Evolutionary conservation across 2,888 invertebrate species (phyloP).

Genomic region (Sminthurinus aureus): DNA sequence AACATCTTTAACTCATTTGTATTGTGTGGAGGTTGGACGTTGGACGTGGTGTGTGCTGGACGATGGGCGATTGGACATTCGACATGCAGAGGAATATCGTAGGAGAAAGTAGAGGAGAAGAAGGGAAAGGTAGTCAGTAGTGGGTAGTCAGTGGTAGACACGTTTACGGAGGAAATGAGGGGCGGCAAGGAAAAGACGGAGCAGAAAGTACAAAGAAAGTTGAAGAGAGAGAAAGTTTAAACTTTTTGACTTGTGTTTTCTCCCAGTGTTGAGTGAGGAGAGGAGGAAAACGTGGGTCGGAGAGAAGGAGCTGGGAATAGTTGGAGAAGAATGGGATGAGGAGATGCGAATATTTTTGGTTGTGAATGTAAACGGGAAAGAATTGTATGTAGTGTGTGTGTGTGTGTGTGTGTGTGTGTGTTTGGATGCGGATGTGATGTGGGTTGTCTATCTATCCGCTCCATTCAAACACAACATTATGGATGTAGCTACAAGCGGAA

Average conservation of each 20-base stretch:
- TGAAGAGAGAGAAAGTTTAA: conserved; percentile 24
- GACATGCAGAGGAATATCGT: background rate
- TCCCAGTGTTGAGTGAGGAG: conserved; percentile 6
- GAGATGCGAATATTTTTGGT: conserved; percentile 40
- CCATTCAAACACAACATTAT: no score
- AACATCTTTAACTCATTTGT: conserved; percentile 12
- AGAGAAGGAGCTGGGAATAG: conserved; percentile 18
- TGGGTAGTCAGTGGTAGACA: background rate
- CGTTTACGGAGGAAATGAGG: background rate
- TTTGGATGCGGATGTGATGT: background rate
- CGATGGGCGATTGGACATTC: background rate
- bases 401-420: no score
- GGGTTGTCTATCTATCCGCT: no score
- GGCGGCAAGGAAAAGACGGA: background rate
- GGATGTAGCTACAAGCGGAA: no score
- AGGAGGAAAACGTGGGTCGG: conserved; percentile 1
- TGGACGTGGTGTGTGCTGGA: background rate
- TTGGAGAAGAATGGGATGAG: conserved; percentile 34
- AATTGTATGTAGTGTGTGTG: background rate
- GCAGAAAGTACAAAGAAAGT: background rate
- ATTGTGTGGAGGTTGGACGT: background rate
- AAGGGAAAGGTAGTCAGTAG: background rate
- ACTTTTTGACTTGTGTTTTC: conserved; percentile 15
- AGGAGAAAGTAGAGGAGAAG: background rate
- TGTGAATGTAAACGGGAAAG: conserved; percentile 16